Percentiles rank a stretch among this genome's conserved stretches.
Conservation (phyloP, 2,888 invertebrate genomes). For the Callinectes sapidus region DNA sequence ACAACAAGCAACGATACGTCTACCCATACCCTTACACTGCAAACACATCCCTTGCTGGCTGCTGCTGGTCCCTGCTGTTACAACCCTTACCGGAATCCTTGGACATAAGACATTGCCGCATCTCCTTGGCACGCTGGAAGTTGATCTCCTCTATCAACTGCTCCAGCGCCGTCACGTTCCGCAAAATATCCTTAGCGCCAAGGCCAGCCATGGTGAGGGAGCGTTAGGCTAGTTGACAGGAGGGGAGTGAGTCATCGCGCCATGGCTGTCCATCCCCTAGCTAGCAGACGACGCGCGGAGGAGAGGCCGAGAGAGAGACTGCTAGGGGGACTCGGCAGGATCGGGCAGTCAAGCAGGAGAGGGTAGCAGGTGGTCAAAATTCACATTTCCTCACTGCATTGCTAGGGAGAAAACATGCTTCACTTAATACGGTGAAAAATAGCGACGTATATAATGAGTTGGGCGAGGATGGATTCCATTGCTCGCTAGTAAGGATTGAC, state of each 20-base stretch:
- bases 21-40: background rate
- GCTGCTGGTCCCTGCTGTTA: background rate
- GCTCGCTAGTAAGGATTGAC: too few species aligned
- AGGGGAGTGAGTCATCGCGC: conserved; percentile 11
- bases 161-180: conserved; percentile 79
- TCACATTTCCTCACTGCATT: too few species aligned
- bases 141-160: conserved; percentile 93
- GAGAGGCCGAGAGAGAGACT: background rate
- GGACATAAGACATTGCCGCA: conserved; percentile 82
- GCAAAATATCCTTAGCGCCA: conserved; percentile 71
- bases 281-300: conserved; percentile 10
- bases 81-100: conserved; percentile 69
- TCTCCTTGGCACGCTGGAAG: conserved; percentile 93
- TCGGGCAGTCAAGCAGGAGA: too few species aligned
- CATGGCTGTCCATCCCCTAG: conserved; percentile 7
- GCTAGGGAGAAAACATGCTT: too few species aligned
- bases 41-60: background rate
- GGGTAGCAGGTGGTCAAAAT: too few species aligned
- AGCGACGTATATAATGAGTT: too few species aligned
- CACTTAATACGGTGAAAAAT: too few species aligned
- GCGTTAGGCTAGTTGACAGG: conserved; percentile 2
- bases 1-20: background rate
- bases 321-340: too few species aligned
- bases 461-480: too few species aligned
- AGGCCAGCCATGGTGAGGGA: conserved; percentile 70